These are phyloP conservation scores for Hippoglossus hippoglossus DNA, from an alignment of 2,797 vertebrate species.

Conservation along the genomic window DNA sequence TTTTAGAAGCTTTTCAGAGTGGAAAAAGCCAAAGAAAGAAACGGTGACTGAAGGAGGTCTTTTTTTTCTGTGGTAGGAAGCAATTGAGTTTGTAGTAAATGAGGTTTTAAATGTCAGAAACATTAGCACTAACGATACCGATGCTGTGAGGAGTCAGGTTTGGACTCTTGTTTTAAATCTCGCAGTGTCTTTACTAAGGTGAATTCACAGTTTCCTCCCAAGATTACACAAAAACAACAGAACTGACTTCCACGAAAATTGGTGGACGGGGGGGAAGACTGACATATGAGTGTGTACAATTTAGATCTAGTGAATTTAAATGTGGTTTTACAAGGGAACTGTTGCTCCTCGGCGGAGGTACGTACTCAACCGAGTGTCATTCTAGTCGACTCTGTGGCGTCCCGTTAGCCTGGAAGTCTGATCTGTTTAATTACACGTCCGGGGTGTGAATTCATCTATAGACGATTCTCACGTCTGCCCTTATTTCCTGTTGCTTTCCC, in stretches of 20 bases:
- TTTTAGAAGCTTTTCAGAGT: slow-evolving; percentile 6
- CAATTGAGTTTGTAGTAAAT: slow-evolving; percentile 16
- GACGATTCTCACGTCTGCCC: background rate
- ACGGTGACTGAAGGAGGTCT: background rate
- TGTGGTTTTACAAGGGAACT: no score
- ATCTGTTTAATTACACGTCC: slow-evolving; percentile 29
- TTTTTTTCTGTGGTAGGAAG: slow-evolving; percentile 28
- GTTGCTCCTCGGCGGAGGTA: no score
- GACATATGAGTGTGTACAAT: no score
- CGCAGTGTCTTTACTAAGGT: no score
- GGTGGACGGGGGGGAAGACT: no score
- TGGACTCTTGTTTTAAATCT: background rate
- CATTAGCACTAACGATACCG: background rate
- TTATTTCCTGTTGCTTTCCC: background rate
- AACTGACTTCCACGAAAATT: no score
- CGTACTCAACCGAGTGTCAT: no score
- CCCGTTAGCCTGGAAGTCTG: background rate
- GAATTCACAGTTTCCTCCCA: no score
- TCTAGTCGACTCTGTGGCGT: background rate
- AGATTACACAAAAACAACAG: no score
- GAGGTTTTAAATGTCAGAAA: slow-evolving; percentile 27
- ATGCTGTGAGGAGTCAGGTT: background rate
- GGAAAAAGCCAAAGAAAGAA: slow-evolving; percentile 9
- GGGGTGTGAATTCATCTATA: slow-evolving; percentile 27
- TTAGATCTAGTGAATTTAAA: no score